Conservation (phyloP, 2,888 invertebrate species). For the Tenthredo distinguenda region DNA sequence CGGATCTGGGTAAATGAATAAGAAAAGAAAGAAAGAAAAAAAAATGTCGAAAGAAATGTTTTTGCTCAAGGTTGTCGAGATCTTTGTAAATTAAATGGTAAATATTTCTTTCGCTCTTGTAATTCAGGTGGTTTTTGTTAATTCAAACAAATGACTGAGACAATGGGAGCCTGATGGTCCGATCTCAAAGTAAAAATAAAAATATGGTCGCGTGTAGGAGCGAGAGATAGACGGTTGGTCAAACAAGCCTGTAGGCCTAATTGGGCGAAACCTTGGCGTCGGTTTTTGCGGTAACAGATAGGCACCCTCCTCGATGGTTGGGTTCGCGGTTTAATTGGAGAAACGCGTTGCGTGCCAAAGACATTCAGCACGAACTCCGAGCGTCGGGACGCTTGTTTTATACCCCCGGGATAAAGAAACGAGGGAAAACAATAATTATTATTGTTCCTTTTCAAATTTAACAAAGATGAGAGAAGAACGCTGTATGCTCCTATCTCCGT, state of each 20-base stretch:
- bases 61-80: background rate
- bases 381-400: conserved; percentile 27
- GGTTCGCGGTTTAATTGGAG: conserved; percentile 42
- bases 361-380: conserved; percentile 9
- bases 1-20: background rate
- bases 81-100: conserved; percentile 20
- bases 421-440: conserved; percentile 1
- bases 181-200: background rate
- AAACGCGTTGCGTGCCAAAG: conserved; percentile 46
- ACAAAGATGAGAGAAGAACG: background rate
- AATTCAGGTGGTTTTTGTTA: conserved; percentile 13
- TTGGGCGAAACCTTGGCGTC: conserved; percentile 42
- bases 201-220: conserved; percentile 18
- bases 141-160: conserved; percentile 11
- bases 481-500: background rate
- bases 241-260: conserved; percentile 43
- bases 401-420: background rate
- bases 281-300: conserved; percentile 46
- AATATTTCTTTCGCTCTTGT: conserved; percentile 18
- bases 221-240: conserved; percentile 40
- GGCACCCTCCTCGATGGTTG: conserved; percentile 17
- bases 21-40: background rate
- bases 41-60: background rate
- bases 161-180: background rate
- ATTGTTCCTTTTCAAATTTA: background rate